Evolutionary conservation across 92 coral and sea anemone genomes (phyloP).

Genomic region (Phenganax subtilis): DNA sequence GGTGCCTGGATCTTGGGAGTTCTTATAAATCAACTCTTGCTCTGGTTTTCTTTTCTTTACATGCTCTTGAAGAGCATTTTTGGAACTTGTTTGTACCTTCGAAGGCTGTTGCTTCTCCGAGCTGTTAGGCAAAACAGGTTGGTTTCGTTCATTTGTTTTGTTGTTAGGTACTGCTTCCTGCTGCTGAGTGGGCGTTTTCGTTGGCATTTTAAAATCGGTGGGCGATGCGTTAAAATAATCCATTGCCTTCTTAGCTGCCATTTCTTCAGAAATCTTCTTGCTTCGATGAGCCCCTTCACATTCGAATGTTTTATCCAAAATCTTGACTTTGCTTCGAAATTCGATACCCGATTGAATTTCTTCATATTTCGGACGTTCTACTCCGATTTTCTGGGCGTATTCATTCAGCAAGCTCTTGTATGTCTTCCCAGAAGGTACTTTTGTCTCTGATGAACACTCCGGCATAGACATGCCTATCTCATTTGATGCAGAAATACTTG

Average conservation of each 20-base stretch:
- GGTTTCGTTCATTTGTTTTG: background rate
- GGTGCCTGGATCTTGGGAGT: background rate
- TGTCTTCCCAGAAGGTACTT: slow-evolving; percentile 8
- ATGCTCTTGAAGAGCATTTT: background rate
- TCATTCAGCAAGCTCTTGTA: slow-evolving; percentile 25
- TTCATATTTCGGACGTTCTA: background rate
- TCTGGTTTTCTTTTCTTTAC: background rate
- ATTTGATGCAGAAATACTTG: background rate
- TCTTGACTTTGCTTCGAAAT: slow-evolving; percentile 18
- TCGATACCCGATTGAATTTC: background rate
- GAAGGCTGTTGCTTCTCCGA: background rate
- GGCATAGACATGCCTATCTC: background rate
- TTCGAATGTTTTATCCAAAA: slow-evolving; percentile 17
- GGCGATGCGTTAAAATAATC: background rate
- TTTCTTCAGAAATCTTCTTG: slow-evolving; percentile 1
- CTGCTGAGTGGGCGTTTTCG: background rate
- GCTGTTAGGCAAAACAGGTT: background rate
- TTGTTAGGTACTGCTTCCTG: background rate
- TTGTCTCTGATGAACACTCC: background rate
- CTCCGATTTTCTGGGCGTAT: slow-evolving; percentile 17
- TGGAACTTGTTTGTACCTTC: background rate
- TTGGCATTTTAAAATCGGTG: background rate
- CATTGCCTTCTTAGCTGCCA: slow-evolving; percentile 17
- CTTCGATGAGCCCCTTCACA: background rate
- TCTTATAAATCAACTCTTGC: slow-evolving; percentile 8